Evolutionary conservation across 2,113 vertebrate species (phyloP), one percentile per base, ranked within the genome.

Genomic region (Boleophthalmus pectinirostris): DNA sequence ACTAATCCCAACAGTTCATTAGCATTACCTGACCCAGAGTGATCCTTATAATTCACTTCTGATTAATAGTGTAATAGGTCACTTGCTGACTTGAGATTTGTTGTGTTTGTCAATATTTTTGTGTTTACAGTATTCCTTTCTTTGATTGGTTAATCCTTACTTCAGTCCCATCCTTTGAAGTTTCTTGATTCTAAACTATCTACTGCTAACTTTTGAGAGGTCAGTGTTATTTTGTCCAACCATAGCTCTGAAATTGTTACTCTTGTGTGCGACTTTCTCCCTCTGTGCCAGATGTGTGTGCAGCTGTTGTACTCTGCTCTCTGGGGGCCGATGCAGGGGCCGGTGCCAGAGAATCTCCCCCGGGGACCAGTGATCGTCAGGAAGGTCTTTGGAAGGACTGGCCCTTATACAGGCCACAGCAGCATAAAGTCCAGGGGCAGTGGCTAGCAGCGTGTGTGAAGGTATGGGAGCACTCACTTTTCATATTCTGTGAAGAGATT

Each of bases 311-410:
- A 79, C 75, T 66, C 67, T 1, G 10, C 38, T 77, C 83, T 68
- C 77, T 11, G n/a, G 82, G 68, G 88, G 74, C 49, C 8, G 20
- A 6, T 70, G 23, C 7, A 3, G 75, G 70, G 60, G 73, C 38
- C 10, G 74, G 64, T 84, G 85, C 83, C 85, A 88, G 83, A 81
- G 68, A 33, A 57, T 63, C 63, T 78, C 64, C 86, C 88, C 63
- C 21, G 24, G 85, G 82, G 87, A 81, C 72, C 80, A 82, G 38
- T 78, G 84, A 87, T 81, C 69, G 53, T 73, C 74, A 66, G 69
- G 80, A 90, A 90, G 89, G 88, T 88, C 88, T 88, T 82, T 86
- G 82, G 89, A 90, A 92, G 88, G 80, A 90, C 70, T 73, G 46
- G 47, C 70, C 85, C 73, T 58, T 83, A 79, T 73, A 81, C 73